phyloP scores from a whole-genome alignment of 2,113 vertebrate species.

The Phaetusa simplex region DNA sequence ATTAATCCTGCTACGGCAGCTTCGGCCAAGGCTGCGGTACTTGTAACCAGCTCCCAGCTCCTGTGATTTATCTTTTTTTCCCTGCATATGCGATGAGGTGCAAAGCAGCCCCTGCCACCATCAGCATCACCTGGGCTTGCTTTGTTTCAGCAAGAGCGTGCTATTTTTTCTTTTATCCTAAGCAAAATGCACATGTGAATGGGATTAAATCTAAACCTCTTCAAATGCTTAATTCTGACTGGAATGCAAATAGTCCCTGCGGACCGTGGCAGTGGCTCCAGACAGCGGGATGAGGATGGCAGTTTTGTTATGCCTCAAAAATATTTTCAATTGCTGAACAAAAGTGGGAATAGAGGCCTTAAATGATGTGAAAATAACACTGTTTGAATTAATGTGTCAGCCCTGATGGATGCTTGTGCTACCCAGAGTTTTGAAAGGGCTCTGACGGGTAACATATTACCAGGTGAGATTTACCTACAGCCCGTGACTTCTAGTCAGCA shows the following conservation, averaged over 20 bases:
- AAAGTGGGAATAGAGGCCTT: constrained; percentile 15
- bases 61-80: background rate
- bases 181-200: background rate
- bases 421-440: background rate
- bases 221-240: background rate
- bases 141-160: background rate
- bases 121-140: background rate
- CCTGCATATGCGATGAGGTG: background rate
- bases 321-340: constrained; percentile 43
- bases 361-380: constrained; percentile 43
- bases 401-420: constrained; percentile 44
- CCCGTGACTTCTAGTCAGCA: constrained; percentile 31
- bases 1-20: background rate
- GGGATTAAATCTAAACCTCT: constrained; percentile 28
- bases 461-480: constrained; percentile 63
- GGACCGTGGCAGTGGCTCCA: background rate
- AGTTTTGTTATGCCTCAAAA: background rate
- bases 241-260: background rate
- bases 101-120: background rate
- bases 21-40: background rate
- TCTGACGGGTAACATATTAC: constrained; percentile 29
- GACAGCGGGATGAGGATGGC: background rate
- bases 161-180: background rate
- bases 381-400: constrained; percentile 48
- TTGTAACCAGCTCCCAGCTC: background rate